These are phyloP conservation scores for Scopus umbretta DNA, from an alignment of 2,113 vertebrate genomes.

Conservation along the genomic window DNA sequence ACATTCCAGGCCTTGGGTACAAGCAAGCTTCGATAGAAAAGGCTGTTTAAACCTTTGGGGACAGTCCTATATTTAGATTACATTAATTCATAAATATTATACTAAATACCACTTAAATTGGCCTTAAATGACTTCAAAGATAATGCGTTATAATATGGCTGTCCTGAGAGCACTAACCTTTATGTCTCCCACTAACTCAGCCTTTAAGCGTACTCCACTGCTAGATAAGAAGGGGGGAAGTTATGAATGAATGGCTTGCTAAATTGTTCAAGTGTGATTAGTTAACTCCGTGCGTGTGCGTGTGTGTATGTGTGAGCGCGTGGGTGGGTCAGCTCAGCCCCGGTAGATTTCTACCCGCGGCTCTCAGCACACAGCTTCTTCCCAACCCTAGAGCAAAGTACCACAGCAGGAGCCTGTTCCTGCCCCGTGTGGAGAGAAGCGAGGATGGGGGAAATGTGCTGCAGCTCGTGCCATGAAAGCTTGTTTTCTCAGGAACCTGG, in stretches of 20 bases:
- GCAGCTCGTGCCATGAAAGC: not conserved
- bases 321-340: constrained; percentile 18
- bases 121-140: constrained; percentile 80
- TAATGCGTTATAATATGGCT: constrained; percentile 78
- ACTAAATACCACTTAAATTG: constrained; percentile 80
- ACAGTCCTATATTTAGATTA: constrained; percentile 75
- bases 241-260: constrained; percentile 73
- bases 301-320: not conserved
- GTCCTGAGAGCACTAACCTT: constrained; percentile 79
- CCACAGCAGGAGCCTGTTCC: not conserved
- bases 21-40: constrained; percentile 58
- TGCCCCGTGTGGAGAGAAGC: not conserved
- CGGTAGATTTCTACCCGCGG: not conserved
- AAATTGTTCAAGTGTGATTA: constrained; percentile 64
- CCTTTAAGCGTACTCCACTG: constrained; percentile 64
- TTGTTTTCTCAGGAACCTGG: not conserved
- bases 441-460: not conserved
- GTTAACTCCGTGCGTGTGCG: not conserved
- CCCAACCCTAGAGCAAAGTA: constrained; percentile 5
- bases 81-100: constrained; percentile 84
- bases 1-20: constrained; percentile 32
- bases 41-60: constrained; percentile 66
- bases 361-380: not conserved
- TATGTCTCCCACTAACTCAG: constrained; percentile 74
- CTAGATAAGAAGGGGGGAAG: constrained; percentile 59